These are phyloP conservation scores for Belgica antarctica DNA, from an alignment of 2,888 invertebrate genomes.

Conservation along the genomic window DNA sequence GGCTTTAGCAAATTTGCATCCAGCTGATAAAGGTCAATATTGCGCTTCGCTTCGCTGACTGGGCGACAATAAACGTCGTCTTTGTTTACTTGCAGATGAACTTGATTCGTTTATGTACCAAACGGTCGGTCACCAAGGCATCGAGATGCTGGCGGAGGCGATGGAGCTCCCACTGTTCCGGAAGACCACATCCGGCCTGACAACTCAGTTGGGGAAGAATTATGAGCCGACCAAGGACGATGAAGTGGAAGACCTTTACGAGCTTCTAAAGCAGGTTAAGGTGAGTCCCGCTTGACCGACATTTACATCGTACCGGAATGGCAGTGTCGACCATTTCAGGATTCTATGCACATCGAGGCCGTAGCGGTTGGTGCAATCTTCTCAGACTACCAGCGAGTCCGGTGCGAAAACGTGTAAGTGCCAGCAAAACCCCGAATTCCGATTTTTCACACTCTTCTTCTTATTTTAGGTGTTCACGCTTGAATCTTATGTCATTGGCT, in stretches of 20 bases:
- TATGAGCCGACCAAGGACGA: slow-evolving; percentile 81
- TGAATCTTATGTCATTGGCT: slow-evolving; percentile 83
- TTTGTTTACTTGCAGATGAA: slow-evolving; percentile 64
- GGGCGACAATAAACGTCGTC: background rate
- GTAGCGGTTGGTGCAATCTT: slow-evolving; percentile 97
- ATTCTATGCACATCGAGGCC: slow-evolving; percentile 76
- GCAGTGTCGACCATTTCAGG: slow-evolving; percentile 52
- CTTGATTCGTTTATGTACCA: slow-evolving; percentile 99
- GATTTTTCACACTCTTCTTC: too few species aligned
- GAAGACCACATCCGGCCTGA: slow-evolving; percentile 77
- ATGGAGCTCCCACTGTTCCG: slow-evolving; percentile 90
- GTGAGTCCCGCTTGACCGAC: slow-evolving; percentile 46
- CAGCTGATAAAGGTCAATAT: slow-evolving; percentile 73
- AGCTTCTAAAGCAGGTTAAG: slow-evolving; percentile 62
- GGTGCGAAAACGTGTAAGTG: slow-evolving; percentile 97
- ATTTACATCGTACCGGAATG: background rate
- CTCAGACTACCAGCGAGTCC: slow-evolving; percentile 95
- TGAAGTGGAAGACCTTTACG: slow-evolving; percentile 96
- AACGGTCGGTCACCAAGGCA: slow-evolving; percentile 95
- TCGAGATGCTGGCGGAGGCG: slow-evolving; percentile 87
- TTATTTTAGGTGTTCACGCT: slow-evolving; percentile 73
- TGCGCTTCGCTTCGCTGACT: slow-evolving; percentile 21
- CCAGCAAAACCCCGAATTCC: too few species aligned
- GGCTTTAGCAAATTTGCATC: slow-evolving; percentile 93
- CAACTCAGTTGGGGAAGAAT: slow-evolving; percentile 73